Evolutionary conservation across 2,888 invertebrate species (phyloP).

Genomic region (Eupithecia abbreviata): DNA sequence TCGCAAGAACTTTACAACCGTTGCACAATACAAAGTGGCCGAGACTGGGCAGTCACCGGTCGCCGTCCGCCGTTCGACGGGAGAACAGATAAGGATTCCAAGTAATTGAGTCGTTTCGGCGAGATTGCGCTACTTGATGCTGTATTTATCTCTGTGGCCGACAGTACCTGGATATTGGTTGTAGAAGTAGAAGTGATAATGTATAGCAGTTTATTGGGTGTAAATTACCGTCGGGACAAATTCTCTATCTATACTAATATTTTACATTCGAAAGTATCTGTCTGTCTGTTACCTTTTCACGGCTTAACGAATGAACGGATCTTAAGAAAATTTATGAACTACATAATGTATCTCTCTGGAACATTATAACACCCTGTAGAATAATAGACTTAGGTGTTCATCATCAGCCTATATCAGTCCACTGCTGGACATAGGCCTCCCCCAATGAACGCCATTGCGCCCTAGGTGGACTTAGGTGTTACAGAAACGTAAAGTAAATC

Average conservation of each 20-base stretch:
- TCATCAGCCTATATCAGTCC: too few species aligned
- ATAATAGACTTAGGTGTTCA: too few species aligned
- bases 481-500: too few species aligned
- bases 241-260: not conserved
- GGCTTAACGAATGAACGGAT: too few species aligned
- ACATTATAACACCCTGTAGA: too few species aligned
- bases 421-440: too few species aligned
- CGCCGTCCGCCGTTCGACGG: not conserved
- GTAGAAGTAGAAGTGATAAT: slow-evolving; percentile 4
- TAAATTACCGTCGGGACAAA: not conserved
- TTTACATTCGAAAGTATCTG: too few species aligned
- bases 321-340: too few species aligned
- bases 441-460: too few species aligned
- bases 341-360: too few species aligned
- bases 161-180: slow-evolving; percentile 6
- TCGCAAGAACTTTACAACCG: not conserved
- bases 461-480: too few species aligned
- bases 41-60: not conserved
- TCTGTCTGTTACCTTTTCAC: too few species aligned
- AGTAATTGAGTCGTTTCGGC: slow-evolving; percentile 9
- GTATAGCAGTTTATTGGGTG: slow-evolving; percentile 1
- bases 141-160: slow-evolving; percentile 6
- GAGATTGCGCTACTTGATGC: slow-evolving; percentile 8
- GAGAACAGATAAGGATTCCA: not conserved
- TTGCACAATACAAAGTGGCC: slow-evolving; percentile 1